Conservation (phyloP, 1,140 invertebrate genomes). For the Drosophila sproati region DNA sequence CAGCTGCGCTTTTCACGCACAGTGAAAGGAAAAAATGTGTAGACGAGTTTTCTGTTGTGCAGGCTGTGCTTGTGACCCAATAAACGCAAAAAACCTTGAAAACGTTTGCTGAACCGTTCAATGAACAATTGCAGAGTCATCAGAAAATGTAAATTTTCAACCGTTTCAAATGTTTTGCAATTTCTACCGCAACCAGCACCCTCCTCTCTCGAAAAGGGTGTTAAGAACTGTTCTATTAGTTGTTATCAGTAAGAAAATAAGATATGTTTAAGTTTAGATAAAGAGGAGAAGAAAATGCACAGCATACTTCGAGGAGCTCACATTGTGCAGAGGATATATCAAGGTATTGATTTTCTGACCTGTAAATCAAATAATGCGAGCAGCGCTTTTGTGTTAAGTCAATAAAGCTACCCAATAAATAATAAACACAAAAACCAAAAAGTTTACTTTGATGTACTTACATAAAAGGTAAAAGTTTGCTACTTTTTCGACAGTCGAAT, state of each 20-base stretch:
- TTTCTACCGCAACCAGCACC: neutral
- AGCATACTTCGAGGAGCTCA: conserved; percentile 40
- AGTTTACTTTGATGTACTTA: conserved; percentile 21
- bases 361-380: neutral
- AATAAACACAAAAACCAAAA: neutral
- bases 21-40: neutral
- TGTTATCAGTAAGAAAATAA: conserved; percentile 3
- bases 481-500: conserved; percentile 21
- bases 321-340: conserved; percentile 15
- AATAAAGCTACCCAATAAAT: neutral
- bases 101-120: conserved; percentile 62
- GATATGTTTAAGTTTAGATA: conserved; percentile 26
- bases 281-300: neutral
- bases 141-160: conserved; percentile 38
- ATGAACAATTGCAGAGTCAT: conserved; percentile 37
- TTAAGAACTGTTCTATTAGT: conserved; percentile 63
- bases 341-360: conserved; percentile 71
- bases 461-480: conserved; percentile 38
- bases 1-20: neutral
- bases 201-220: neutral
- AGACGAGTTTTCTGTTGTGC: neutral
- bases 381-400: conserved; percentile 13
- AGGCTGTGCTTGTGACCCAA: conserved; percentile 54
- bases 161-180: neutral
- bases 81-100: conserved; percentile 61